phyloP scores from a whole-genome alignment of 2,888 invertebrate genomes.

The Stenodema calcarata region DNA sequence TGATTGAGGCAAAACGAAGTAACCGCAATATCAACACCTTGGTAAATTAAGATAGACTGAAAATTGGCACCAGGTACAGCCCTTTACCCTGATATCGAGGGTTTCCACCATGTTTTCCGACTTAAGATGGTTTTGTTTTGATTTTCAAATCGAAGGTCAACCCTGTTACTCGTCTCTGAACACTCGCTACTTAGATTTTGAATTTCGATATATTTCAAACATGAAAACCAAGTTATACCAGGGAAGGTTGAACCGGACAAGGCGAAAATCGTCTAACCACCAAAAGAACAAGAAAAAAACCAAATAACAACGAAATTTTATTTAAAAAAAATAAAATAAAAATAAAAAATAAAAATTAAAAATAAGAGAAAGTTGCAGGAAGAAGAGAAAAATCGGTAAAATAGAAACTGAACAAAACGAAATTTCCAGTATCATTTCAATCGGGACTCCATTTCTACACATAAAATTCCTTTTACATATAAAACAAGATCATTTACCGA shows the following conservation, averaged over 20 bases:
- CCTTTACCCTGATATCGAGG: too few relatives aligned
- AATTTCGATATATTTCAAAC: neutral
- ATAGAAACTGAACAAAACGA: neutral
- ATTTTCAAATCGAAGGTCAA: too few relatives aligned
- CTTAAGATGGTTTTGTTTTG: too few relatives aligned
- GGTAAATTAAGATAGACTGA: too few relatives aligned
- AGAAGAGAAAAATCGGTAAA: neutral
- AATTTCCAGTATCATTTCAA: neutral
- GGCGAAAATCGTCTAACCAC: neutral
- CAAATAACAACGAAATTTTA: neutral
- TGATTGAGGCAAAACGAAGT: too few relatives aligned
- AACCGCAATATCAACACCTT: too few relatives aligned
- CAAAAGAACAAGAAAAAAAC: neutral
- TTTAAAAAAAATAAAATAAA: neutral
- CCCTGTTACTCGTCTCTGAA: too few relatives aligned
- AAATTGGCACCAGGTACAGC: too few relatives aligned
- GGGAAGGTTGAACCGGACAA: neutral
- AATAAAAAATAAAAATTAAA: neutral
- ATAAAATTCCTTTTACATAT: neutral
- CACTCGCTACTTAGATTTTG: too few relatives aligned
- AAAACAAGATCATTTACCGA: neutral
- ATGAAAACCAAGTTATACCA: too few relatives aligned
- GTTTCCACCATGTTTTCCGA: too few relatives aligned
- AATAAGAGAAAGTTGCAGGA: too few relatives aligned
- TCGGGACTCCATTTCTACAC: neutral